These are phyloP conservation scores for Xyrauchen texanus DNA, from an alignment of 2,113 vertebrate genomes.

Conservation along the genomic window DNA sequence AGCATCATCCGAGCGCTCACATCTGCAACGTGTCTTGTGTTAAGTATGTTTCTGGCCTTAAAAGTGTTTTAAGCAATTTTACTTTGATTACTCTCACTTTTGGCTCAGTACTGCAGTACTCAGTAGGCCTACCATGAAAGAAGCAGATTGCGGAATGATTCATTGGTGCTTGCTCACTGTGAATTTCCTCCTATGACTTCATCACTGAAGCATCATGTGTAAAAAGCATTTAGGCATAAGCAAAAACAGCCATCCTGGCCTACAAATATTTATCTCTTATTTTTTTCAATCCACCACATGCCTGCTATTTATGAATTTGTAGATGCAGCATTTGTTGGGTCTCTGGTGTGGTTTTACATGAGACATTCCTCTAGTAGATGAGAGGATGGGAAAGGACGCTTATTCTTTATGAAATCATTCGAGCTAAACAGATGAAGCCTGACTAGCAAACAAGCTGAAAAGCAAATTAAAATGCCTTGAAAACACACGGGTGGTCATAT, in stretches of 20 bases:
- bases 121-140: background rate
- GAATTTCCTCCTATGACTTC: slow-evolving; percentile 18
- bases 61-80: too few relatives aligned
- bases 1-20: too few relatives aligned
- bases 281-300: background rate
- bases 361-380: slow-evolving; percentile 62
- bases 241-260: background rate
- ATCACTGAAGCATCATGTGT: slow-evolving; percentile 3
- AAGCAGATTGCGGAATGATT: slow-evolving; percentile 35
- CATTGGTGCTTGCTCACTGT: slow-evolving; percentile 7
- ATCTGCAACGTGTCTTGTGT: too few relatives aligned
- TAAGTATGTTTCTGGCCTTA: too few relatives aligned
- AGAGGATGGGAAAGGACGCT: slow-evolving; percentile 65
- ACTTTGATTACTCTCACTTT: too few relatives aligned
- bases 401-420: slow-evolving; percentile 67
- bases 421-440: slow-evolving; percentile 52
- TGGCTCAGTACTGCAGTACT: background rate
- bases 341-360: slow-evolving; percentile 55
- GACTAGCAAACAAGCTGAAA: slow-evolving; percentile 67
- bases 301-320: background rate
- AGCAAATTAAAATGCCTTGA: slow-evolving; percentile 63
- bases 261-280: background rate
- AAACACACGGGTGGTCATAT: slow-evolving; percentile 1
- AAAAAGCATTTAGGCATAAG: slow-evolving; percentile 5
- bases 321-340: slow-evolving; percentile 58